phyloP scores from a whole-genome alignment of 2,797 vertebrate genomes.

The Crocodylus rhombifer region DNA sequence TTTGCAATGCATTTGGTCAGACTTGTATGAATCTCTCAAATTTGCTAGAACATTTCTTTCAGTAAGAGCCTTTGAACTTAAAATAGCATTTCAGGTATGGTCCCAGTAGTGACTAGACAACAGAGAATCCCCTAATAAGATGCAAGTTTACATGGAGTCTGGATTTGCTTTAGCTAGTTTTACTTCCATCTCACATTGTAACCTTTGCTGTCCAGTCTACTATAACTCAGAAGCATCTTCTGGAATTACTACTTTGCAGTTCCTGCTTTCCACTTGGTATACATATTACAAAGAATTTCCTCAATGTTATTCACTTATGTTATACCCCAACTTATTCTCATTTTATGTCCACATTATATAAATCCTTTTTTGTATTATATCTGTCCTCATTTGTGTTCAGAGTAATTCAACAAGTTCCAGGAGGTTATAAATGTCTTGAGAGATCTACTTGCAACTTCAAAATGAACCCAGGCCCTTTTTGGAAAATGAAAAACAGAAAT shows the following conservation, averaged over 20 bases:
- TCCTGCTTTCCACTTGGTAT: not conserved
- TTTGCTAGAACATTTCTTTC: slow-evolving; percentile 38
- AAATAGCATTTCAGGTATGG: slow-evolving; percentile 31
- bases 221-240: slow-evolving; percentile 18
- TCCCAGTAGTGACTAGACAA: not conserved
- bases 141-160: slow-evolving; percentile 13
- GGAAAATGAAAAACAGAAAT: not conserved
- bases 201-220: not conserved
- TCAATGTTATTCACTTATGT: not conserved
- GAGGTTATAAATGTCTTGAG: not conserved
- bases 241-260: slow-evolving; percentile 8
- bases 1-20: slow-evolving; percentile 30
- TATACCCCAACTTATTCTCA: not conserved
- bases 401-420: slow-evolving; percentile 25
- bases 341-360: slow-evolving; percentile 1
- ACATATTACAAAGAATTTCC: not conserved
- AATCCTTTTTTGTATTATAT: slow-evolving; percentile 20
- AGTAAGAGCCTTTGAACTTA: slow-evolving; percentile 45
- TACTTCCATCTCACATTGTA: not conserved
- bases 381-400: not conserved
- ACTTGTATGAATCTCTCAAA: slow-evolving; percentile 55
- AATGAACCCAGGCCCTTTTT: not conserved
- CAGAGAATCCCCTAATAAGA: not conserved
- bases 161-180: slow-evolving; percentile 42
- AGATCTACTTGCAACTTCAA: not conserved